phyloP scores from a whole-genome alignment of 2,797 vertebrate genomes.

The Neopelma chrysocephalum region DNA sequence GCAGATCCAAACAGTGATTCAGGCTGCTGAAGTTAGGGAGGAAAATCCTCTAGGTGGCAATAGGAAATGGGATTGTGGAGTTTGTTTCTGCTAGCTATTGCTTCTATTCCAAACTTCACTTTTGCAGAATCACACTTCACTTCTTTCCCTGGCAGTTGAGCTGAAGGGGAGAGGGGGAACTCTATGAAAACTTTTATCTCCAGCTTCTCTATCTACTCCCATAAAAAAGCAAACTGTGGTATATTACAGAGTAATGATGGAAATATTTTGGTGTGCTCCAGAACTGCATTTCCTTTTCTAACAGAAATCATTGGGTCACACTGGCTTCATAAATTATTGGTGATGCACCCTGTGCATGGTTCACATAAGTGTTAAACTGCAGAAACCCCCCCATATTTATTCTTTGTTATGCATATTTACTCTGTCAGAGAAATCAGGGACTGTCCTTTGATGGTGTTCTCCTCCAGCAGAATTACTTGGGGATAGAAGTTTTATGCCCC shows the following conservation, averaged over 20 bases:
- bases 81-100: background rate
- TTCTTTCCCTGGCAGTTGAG: background rate
- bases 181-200: background rate
- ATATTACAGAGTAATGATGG: background rate
- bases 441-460: background rate
- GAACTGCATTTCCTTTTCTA: background rate
- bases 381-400: background rate
- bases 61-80: background rate
- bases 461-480: background rate
- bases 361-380: background rate
- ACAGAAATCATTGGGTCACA: background rate
- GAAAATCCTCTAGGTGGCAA: constrained; percentile 57
- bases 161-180: background rate
- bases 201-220: background rate
- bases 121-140: background rate
- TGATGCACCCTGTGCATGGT: background rate
- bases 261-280: accelerated
- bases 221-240: background rate
- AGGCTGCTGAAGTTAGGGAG: background rate
- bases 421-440: background rate
- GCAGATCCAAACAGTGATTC: background rate
- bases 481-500: background rate
- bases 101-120: background rate
- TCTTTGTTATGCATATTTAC: background rate
- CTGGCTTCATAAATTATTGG: background rate